Evolutionary conservation across 2,113 vertebrate species (phyloP), one percentile per base, ranked within the genome.

Genomic region (Cynopterus brachyotis): DNA sequence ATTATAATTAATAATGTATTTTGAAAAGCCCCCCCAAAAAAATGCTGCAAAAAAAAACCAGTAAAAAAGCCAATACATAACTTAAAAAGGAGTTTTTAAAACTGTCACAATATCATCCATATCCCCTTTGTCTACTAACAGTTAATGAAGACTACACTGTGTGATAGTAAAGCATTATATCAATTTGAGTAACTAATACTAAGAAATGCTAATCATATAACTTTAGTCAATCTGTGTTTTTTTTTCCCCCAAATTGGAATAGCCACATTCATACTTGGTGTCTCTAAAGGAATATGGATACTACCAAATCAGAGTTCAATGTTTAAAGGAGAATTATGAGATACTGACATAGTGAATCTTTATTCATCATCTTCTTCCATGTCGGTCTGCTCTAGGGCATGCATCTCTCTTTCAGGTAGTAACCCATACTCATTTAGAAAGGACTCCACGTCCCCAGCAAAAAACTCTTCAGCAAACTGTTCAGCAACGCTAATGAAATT

Each of bases 351-450:
- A 26, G 59, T 57, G 67, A 66, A 45, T 60, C 40, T 67, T 98
- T 98, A 99, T 91, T 99, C 99, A 16, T 98, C 97, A 64, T 99
- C 98, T 42, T 99, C 98, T 57, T 98, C 98, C 3, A 98, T 98
- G 64, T 98, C 98, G 0, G 98, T 98, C 0, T 98, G 99, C 75
- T 98, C 70, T 60, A 97, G 86, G 0, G 97, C 98, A 16, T 97
- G 98, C 0, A 99, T 89, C 93, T 99, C 99, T 97, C 99, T 99
- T 96, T 99, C 99, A 0, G 99, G 99, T 85, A 99, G 98, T 97
- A 99, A 98, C 92, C 99, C 99, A 15, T 99, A 99, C 95, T 99
- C 99, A 78, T 99, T 99, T 85, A 99, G 99, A 98, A 99, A 99
- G 32, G 99, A 98, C 96, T 99, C 99, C 78, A 99, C 99, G 96